phyloP scores from a whole-genome alignment of 2,113 vertebrate species.

The Nannobrachium achirus region DNA sequence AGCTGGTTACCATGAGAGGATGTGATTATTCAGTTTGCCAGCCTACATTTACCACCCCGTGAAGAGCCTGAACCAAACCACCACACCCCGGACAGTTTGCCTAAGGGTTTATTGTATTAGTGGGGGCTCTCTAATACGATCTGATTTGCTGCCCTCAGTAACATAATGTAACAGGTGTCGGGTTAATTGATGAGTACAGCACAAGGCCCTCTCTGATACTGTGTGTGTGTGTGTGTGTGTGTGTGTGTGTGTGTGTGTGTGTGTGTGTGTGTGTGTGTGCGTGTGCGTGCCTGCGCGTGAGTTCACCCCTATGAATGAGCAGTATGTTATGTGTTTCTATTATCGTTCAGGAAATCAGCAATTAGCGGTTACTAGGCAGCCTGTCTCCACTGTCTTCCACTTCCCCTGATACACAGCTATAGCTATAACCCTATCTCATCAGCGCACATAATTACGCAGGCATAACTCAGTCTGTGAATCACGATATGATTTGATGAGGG shows the following conservation, averaged over 20 bases:
- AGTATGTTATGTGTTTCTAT: not conserved
- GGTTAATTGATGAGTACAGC: conserved; percentile 45
- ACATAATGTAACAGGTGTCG: conserved; percentile 29
- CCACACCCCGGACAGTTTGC: conserved; percentile 37
- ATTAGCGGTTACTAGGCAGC: conserved; percentile 37
- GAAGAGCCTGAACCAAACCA: conserved; percentile 13
- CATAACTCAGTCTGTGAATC: conserved; percentile 44
- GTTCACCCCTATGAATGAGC: too few species aligned
- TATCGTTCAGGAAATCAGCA: conserved; percentile 37
- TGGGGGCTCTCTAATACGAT: conserved; percentile 34
- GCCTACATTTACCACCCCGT: not conserved
- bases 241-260: conserved; percentile 23
- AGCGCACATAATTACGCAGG: conserved; percentile 45
- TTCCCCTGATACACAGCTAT: not conserved
- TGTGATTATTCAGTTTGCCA: conserved; percentile 16
- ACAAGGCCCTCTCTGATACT: conserved; percentile 22
- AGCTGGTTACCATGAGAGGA: not conserved
- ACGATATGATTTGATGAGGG: conserved; percentile 32
- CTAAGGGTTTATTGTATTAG: conserved; percentile 43
- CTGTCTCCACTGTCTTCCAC: conserved; percentile 19
- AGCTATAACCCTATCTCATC: conserved; percentile 14
- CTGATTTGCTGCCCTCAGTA: conserved; percentile 47
- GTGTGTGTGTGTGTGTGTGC: conserved; percentile 1
- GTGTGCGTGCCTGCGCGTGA: too few species aligned
- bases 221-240: not conserved